phyloP scores from a whole-genome alignment of 2,113 vertebrate species.

The Puntigrus tetrazona region DNA sequence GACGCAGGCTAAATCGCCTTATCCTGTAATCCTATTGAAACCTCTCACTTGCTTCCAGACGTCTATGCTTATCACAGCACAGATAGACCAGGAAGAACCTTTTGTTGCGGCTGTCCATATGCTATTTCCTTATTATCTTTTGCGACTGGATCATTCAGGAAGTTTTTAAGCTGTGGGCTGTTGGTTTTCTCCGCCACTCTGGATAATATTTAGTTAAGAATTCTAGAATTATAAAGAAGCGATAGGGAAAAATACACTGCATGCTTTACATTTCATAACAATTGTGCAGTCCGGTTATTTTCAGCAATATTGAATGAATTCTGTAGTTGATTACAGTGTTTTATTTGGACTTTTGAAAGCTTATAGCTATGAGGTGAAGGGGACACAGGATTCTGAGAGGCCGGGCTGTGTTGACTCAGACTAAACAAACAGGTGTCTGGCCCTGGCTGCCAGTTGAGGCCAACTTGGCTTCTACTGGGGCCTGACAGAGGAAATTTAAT shows the following conservation, averaged over 20 bases:
- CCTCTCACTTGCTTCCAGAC: slow-evolving; percentile 14
- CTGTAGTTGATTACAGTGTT: neutral
- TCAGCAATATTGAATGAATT: slow-evolving; percentile 1
- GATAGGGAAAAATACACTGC: neutral
- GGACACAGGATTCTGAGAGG: slow-evolving; percentile 12
- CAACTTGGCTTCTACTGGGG: slow-evolving; percentile 6
- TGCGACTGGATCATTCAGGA: neutral
- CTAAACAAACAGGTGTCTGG: slow-evolving; percentile 40
- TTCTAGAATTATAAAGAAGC: neutral
- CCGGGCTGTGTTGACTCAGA: slow-evolving; percentile 16
- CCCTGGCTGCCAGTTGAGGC: slow-evolving; percentile 22
- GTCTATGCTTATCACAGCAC: neutral
- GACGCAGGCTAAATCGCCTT: neutral
- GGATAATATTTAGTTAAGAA: slow-evolving; percentile 18
- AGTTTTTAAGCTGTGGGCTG: neutral
- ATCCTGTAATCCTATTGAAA: slow-evolving; percentile 30
- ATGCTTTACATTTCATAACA: neutral
- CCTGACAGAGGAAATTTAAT: slow-evolving; percentile 2
- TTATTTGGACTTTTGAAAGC: neutral
- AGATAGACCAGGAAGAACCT: neutral
- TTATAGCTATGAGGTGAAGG: neutral
- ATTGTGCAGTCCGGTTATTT: neutral
- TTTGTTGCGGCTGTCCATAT: slow-evolving; percentile 16
- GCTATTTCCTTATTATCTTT: neutral
- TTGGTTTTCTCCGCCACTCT: neutral